Percentiles rank a stretch among this genome's conserved stretches.
phyloP scores from a whole-genome alignment of 2,797 vertebrate genomes.

The Chelonia mydas region DNA sequence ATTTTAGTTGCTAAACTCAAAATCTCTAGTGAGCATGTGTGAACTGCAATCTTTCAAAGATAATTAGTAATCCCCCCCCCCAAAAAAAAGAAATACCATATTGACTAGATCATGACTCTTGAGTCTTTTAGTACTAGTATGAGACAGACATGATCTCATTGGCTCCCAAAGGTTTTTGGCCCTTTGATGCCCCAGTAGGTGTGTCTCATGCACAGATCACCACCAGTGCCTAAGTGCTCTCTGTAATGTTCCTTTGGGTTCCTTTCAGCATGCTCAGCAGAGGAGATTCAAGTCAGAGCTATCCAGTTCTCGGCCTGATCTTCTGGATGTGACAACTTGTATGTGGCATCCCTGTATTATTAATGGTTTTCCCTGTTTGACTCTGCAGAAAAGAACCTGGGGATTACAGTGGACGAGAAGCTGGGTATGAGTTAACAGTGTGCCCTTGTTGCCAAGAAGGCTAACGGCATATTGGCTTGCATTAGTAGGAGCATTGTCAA shows the following conservation, averaged over 20 bases:
- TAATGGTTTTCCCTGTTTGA: neutral
- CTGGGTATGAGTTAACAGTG: no score
- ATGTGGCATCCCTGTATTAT: neutral
- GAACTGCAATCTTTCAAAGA: no score
- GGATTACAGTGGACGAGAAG: no score
- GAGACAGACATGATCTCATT: neutral
- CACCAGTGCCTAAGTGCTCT: neutral
- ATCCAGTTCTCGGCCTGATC: neutral
- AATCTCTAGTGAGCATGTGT: no score
- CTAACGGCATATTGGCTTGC: no score
- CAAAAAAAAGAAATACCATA: no score
- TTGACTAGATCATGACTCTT: neutral
- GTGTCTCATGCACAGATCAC: neutral
- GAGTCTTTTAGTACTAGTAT: neutral
- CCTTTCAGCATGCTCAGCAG: neutral
- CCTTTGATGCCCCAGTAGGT: neutral
- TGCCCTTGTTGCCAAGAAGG: no score
- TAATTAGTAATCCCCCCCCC: neutral
- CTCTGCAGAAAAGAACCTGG: no score
- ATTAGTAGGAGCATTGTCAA: no score
- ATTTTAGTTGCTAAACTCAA: no score
- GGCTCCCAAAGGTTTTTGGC: neutral
- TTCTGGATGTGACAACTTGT: neutral
- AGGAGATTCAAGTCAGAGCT: neutral
- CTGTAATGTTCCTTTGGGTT: neutral